Evolutionary conservation across 1,140 invertebrate species (phyloP), one percentile per base, ranked within the genome.

Genomic region (Scaptomyza pallida): DNA sequence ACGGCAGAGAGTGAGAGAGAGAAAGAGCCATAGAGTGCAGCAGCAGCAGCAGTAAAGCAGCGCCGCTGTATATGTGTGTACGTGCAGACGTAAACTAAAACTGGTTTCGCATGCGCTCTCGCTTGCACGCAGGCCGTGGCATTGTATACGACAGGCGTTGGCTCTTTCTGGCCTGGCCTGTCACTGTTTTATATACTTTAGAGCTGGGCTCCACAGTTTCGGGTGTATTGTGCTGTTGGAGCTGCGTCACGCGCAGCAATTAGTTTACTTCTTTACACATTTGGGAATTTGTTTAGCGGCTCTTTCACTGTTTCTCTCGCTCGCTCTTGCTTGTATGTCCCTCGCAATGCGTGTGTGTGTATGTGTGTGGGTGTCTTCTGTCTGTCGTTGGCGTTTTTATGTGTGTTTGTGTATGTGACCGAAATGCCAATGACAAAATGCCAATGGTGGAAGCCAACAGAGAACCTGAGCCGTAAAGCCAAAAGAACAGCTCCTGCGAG

Each of bases 341-440:
- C n/a, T n/a, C n/a, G n/a, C n/a, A n/a, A n/a, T n/a, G n/a, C n/a
- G n/a, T 65, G 75, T 77, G 79, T 65, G 65, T 64, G 80, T 69
- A 5, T 23, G 23, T 23, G 23, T 26, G 23, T 4, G 23, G 5
- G 23, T 26, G 5, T 21, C 21, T 26, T 26, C 43, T 50, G 37
- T 74, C 54, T 55, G 48, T 69, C 56, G 60, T 72, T 51, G 59
- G 60, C 75, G 33, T 74, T 74, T 80, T 89, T 89, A 89, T 89
- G 81, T 89, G 88, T 83, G 82, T 90, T 90, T 82, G 88, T 82
- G 88, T 90, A 90, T 90, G 88, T 90, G 88, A 90, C 88, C 57
- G 65, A 89, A 89, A 89, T 89, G 71, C 78, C 77, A 83, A 83
- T 83, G 80, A 78, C 69, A 86, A 82, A 52, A 69, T 57, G 60